Evolutionary conservation across 92 coral and sea anemone genomes (phyloP).

Genomic region (Actinostola sp.): DNA sequence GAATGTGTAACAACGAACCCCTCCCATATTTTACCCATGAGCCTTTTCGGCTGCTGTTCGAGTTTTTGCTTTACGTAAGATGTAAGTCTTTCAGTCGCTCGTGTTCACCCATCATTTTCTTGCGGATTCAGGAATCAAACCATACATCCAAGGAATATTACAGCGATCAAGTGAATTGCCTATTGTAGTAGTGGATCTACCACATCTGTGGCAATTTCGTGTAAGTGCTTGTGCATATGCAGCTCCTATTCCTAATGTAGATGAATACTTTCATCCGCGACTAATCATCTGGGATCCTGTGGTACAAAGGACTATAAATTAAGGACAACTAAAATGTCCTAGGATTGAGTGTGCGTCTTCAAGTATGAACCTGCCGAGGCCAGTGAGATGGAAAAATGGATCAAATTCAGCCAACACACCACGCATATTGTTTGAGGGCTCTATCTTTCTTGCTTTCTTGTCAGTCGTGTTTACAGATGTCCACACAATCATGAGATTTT

Average conservation of each 20-base stretch:
- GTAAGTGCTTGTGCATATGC: background rate
- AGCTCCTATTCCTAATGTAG: background rate
- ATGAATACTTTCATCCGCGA: conserved; percentile 9
- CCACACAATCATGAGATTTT: conserved; percentile 37
- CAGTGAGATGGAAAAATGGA: conserved; percentile 1
- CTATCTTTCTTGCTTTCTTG: conserved; percentile 25
- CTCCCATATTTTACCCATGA: too few species aligned
- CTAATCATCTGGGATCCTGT: conserved; percentile 17
- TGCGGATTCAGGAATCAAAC: too few species aligned
- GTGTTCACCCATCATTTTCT: too few species aligned
- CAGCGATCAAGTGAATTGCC: conserved; percentile 3
- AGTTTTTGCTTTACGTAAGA: too few species aligned
- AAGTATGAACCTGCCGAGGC: conserved; percentile 11
- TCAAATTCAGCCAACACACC: conserved; percentile 17
- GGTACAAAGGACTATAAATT: background rate
- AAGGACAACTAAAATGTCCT: background rate
- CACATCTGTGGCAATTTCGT: background rate
- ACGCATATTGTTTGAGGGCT: conserved; percentile 21
- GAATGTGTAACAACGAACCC: too few species aligned
- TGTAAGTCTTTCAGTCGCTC: too few species aligned
- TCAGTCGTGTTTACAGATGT: conserved; percentile 54
- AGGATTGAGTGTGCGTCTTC: conserved; percentile 7
- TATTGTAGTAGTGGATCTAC: conserved; percentile 1
- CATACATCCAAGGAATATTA: background rate
- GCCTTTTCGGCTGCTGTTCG: too few species aligned